Conservation (phyloP, 2,888 invertebrate species). For the Microctonus aethiopoides region DNA sequence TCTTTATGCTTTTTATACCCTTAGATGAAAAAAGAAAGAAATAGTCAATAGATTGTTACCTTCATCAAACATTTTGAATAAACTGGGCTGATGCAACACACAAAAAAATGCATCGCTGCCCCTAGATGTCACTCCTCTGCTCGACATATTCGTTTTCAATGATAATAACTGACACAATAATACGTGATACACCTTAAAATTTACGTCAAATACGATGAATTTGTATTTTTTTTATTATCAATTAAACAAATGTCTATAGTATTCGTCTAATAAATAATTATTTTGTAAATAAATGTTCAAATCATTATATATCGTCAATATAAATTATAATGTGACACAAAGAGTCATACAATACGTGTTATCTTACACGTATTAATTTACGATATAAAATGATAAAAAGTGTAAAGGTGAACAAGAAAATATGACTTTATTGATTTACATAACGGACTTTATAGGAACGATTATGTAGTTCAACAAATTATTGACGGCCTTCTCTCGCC, state of each 20-base stretch:
- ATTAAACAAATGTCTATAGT: background rate
- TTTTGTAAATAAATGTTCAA: constrained; percentile 35
- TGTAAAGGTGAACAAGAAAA: background rate
- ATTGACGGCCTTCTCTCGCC: background rate
- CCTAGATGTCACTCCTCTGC: constrained; percentile 57
- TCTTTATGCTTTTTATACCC: no score
- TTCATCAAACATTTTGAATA: constrained; percentile 60
- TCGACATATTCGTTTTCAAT: constrained; percentile 52
- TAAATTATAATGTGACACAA: constrained; percentile 16
- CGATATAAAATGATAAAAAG: background rate
- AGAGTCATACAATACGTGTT: background rate
- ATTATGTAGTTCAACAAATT: background rate
- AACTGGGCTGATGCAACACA: constrained; percentile 49
- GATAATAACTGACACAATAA: background rate
- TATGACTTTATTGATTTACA: background rate
- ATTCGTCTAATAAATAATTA: constrained; percentile 13
- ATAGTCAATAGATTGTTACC: constrained; percentile 45
- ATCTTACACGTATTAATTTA: background rate
- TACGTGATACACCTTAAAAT: background rate
- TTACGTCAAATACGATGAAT: background rate
- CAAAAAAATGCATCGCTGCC: constrained; percentile 53
- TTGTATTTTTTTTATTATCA: background rate
- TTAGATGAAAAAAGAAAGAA: background rate
- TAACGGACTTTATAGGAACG: background rate
- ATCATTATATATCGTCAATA: constrained; percentile 11